Base-by-base conservation (phyloP, 2,113 vertebrate genomes). In the Austrofundulus limnaeus region DNA sequence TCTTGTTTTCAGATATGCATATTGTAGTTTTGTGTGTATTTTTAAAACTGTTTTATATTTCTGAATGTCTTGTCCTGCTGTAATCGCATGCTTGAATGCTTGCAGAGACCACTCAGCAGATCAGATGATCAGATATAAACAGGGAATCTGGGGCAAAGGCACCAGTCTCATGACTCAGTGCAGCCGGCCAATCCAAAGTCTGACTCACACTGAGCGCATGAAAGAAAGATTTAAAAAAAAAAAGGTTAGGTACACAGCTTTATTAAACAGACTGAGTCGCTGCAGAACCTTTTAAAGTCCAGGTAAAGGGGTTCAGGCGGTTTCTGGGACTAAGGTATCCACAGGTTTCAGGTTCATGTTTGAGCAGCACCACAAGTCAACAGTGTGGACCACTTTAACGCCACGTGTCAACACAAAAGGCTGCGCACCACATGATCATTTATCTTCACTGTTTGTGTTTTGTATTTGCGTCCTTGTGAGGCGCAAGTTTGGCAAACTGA, bases 61-160 rank as follows among this genome's bases (percentile, higher is more conserved):
- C 2, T 1, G 5, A 17, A 24, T 28, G 24, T 8, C n/a, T n/a
- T 20, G 17, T n/a, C 2, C 19, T 38, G 31, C 12, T 12, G 50
- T 12, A 37, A 37, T 15, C 8, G 24, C 23, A 24, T 24, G 4
- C 25, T 11, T 2, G 19, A 19, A 4, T 37, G n/a, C 10, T n/a
- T 6, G 17, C 19, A n/a, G 4, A 11, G 34, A 10, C 41, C 13
- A 4, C 20, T 46, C 45, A 16, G 41, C 53, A 24, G 45, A 43
- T 11, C 34, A 1, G 11, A 17, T 16, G 10, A 56, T 55, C 34
- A 23, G 53, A 45, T 62, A 60, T 66, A 75, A 66, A 78, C 53
- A 10, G 17, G 54, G 67, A 88, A 86, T 86, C 75, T 87, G 66
- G 87, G 77, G 2, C 69, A 86, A 78, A 88, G 68, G 83, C 17